These are phyloP conservation scores for Ephialtes manifestator DNA, from an alignment of 2,888 invertebrate genomes.

Conservation along the genomic window DNA sequence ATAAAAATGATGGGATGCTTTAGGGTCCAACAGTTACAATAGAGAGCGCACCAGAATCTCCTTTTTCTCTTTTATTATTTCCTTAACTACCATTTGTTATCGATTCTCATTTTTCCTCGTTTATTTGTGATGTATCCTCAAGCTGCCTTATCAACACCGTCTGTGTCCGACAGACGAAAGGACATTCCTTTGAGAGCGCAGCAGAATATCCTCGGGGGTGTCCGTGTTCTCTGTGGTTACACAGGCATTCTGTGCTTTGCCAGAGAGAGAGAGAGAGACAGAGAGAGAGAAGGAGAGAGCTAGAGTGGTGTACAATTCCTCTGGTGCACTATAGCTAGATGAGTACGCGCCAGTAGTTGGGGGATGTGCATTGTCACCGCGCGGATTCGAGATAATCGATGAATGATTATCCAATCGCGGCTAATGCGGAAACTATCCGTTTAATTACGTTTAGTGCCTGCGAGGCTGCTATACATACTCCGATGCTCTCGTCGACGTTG, in stretches of 20 bases:
- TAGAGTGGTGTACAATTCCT: slow-evolving; percentile 16
- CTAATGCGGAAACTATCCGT: slow-evolving; percentile 86
- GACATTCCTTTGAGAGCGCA: slow-evolving; percentile 11
- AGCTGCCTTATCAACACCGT: background rate
- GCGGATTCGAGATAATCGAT: slow-evolving; percentile 82
- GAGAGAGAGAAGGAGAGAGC: background rate
- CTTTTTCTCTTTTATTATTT: background rate
- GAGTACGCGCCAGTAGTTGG: slow-evolving; percentile 41
- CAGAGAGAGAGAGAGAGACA: too few relatives aligned
- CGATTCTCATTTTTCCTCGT: background rate
- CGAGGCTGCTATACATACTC: slow-evolving; percentile 72
- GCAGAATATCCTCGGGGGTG: slow-evolving; percentile 27
- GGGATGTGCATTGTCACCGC: slow-evolving; percentile 75
- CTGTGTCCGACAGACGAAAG: slow-evolving; percentile 7
- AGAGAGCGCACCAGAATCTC: too few relatives aligned
- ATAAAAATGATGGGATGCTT: too few relatives aligned
- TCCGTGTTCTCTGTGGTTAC: background rate
- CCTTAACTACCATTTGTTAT: background rate
- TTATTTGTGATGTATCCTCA: background rate
- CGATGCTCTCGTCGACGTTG: slow-evolving; percentile 50
- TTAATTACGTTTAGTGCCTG: slow-evolving; percentile 84
- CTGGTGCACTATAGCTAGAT: background rate
- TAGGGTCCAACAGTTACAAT: too few relatives aligned
- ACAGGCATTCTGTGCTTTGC: slow-evolving; percentile 5
- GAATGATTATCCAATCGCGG: slow-evolving; percentile 85